Percentiles rank a stretch among this genome's conserved stretches.
Conservation (phyloP, 2,888 invertebrate species). For the Rhingia campestris region DNA sequence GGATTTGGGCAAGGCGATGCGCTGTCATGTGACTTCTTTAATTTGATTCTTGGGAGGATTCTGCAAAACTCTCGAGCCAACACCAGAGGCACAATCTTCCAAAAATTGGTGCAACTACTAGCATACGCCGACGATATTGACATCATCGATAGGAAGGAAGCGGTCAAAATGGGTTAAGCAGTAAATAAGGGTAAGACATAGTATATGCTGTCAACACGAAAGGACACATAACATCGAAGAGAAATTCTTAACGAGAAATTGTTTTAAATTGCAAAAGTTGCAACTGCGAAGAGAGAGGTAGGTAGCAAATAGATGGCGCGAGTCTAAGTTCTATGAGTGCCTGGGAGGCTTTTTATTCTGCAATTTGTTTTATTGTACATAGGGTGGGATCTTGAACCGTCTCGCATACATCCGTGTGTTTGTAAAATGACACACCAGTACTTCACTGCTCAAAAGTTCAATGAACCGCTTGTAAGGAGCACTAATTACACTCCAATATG, state of each 20-base stretch:
- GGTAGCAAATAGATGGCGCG: constrained; percentile 27
- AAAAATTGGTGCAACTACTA: no score
- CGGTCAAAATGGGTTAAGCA: no score
- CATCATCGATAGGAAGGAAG: no score
- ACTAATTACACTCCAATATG: constrained; percentile 10
- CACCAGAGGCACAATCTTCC: no score
- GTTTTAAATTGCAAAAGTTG: constrained; percentile 42
- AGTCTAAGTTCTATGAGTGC: constrained; percentile 48
- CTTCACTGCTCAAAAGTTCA: not conserved
- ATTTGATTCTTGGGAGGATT: no score
- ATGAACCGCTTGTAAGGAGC: not conserved
- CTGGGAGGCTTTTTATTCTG: constrained; percentile 35
- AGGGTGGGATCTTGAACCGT: constrained; percentile 31
- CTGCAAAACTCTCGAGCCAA: no score
- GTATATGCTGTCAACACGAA: no score
- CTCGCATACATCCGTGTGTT: not conserved
- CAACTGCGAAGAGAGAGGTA: constrained; percentile 15
- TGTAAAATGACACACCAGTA: not conserved
- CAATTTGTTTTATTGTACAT: constrained; percentile 50
- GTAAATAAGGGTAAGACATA: no score
- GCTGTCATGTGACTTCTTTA: no score
- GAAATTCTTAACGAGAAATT: constrained; percentile 63
- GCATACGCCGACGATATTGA: no score
- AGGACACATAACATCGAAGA: no score
- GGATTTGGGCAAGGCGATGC: no score